Percentiles rank a stretch among this genome's conserved stretches.
phyloP scores from a whole-genome alignment of 2,797 vertebrate genomes.

The Brachyalestes nurse region DNA sequence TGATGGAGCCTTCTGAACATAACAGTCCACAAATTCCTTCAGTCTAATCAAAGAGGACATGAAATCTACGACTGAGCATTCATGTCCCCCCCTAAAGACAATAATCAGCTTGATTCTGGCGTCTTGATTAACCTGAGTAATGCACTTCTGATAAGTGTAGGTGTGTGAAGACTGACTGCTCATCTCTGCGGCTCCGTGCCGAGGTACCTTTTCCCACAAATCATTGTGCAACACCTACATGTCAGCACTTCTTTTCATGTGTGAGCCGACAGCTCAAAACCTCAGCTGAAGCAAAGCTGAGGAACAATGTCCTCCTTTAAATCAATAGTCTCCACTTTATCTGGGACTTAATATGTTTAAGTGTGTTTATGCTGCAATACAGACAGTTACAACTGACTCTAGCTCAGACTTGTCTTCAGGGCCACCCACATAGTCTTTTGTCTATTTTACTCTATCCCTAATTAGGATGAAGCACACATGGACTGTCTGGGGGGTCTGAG shows the following conservation, averaged over 20 bases:
- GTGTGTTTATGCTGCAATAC: not conserved
- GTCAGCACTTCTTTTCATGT: not conserved
- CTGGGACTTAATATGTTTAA: not conserved
- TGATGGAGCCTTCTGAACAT: not conserved
- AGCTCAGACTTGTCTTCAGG: too few relatives aligned
- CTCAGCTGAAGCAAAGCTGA: not conserved
- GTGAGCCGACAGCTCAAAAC: not conserved
- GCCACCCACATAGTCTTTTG: too few relatives aligned
- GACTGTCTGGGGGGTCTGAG: too few relatives aligned
- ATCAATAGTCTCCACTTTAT: not conserved
- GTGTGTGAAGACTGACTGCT: not conserved
- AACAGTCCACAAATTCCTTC: not conserved
- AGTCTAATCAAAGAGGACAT: not conserved
- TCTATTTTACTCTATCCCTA: too few relatives aligned
- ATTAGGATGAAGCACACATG: too few relatives aligned
- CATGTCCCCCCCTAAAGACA: not conserved
- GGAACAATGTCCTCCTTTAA: too few relatives aligned
- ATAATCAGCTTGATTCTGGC: not conserved
- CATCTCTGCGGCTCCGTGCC: not conserved
- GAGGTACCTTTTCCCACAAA: not conserved
- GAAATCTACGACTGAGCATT: not conserved
- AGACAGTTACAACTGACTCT: not conserved
- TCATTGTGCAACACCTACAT: not conserved
- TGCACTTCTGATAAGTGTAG: not conserved
- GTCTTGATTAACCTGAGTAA: not conserved